A percentile compares a stretch with the other conserved stretches of the same genome.
Conservation (phyloP, 2,797 vertebrate species). For the Arremon aurantiirostris region DNA sequence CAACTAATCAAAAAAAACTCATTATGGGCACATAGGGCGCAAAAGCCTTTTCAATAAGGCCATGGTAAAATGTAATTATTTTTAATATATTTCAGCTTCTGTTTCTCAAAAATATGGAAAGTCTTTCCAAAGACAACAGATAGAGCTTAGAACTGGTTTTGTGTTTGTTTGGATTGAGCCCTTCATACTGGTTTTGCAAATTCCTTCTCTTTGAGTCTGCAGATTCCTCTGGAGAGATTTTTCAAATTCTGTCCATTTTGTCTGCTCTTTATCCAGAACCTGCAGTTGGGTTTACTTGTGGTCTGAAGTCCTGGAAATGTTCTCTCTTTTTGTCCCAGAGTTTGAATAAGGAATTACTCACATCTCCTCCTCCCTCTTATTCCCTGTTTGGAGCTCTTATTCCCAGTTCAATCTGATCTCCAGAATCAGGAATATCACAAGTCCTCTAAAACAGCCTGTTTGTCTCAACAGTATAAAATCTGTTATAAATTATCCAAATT, state of each 20-base stretch:
- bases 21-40: fast-evolving
- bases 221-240: background rate
- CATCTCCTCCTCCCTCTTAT: fast-evolving
- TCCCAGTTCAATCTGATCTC: background rate
- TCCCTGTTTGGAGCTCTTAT: background rate
- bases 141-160: background rate
- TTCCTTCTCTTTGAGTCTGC: background rate
- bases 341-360: background rate
- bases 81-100: background rate
- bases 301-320: background rate
- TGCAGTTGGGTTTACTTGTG: background rate
- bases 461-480: background rate
- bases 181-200: background rate
- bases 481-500: constrained; percentile 11
- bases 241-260: background rate
- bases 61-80: background rate
- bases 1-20: background rate
- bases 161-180: background rate
- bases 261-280: background rate
- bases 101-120: background rate
- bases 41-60: background rate
- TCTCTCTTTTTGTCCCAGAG: background rate
- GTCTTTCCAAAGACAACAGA: background rate
- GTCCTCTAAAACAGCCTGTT: background rate
- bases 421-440: background rate